Base-by-base conservation (phyloP, 2,113 vertebrate species). In the Thalassoma bifasciatum region DNA sequence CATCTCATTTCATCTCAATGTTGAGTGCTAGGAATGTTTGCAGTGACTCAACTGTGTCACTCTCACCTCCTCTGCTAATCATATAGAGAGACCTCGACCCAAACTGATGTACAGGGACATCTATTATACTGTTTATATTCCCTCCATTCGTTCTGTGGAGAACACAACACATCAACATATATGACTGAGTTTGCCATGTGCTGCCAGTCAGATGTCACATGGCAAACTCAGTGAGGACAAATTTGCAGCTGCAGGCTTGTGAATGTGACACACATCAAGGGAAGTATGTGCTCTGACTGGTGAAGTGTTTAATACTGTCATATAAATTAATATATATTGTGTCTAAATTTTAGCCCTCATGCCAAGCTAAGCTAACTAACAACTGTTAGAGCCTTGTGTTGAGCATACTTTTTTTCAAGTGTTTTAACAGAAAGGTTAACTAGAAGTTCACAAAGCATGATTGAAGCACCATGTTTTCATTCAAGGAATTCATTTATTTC, bases 1-100 rank as follows among this genome's bases (percentile, higher is more conserved):
- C 83, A 90, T 90, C 77, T 62, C 84, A 86, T 77, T 90, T 86
- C 71, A 82, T 82, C 66, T 84, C 54, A 77, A 2, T 79, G 58
- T 40, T 85, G 70, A 83, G 77, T 80, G 84, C 86, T 74, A 26
- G 42, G 16, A 85, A 56, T 54, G 50, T 75, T 77, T 69, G 30
- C 26, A 17, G 44, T 72, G 64, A 74, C 11, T 65, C 24, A 75
- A 62, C 72, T 69, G 67, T 70, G 65, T 60, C 58, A 42, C 37
- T 66, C 70, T 67, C 21, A 60, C 56, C 53, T 71, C 65, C 64
- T 6, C 44, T 66, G 17, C 47, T 22, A 44, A 42, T 73, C 47
- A 51, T 30, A 30, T 10, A 10, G 42, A 68, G n/a, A 51, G 6
- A 1, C 7, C 66, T 65, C 36, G 22, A 68, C 19, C 38, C 46